A percentile compares a stretch with the other conserved stretches of the same genome.
phyloP scores from a whole-genome alignment of 2,888 invertebrate genomes.

The Luperina testacea region DNA sequence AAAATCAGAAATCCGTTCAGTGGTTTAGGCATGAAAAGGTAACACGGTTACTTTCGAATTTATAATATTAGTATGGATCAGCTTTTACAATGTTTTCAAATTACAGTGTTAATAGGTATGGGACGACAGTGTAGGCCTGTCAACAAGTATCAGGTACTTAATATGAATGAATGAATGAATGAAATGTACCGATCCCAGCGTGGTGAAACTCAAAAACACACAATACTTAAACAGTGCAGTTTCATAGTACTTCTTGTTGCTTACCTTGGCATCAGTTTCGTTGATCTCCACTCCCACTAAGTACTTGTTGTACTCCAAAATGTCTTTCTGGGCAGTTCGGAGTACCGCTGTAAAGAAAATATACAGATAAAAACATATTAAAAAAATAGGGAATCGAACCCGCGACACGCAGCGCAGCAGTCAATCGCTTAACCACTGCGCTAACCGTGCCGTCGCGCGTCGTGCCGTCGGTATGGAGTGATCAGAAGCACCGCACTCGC shows the following conservation, averaged over 20 bases:
- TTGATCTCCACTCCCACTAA: slow-evolving; percentile 86
- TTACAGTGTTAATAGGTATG: too few species aligned
- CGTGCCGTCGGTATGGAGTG: neutral
- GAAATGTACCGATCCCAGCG: too few species aligned
- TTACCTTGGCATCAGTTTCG: slow-evolving; percentile 78
- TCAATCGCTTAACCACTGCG: too few species aligned
- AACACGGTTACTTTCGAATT: too few species aligned
- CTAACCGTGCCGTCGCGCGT: too few species aligned
- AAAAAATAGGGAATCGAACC: neutral
- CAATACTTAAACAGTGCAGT: neutral
- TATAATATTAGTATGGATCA: too few species aligned
- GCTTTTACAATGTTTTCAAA: neutral
- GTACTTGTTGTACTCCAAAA: slow-evolving; percentile 84
- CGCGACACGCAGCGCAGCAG: too few species aligned
- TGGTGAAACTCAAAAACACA: neutral
- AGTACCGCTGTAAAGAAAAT: slow-evolving; percentile 82
- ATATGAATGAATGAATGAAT: too few species aligned
- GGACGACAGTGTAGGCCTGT: neutral
- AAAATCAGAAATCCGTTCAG: too few species aligned
- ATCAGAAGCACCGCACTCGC: neutral
- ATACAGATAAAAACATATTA: neutral
- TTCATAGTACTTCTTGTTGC: neutral
- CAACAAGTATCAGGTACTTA: neutral
- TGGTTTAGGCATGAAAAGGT: too few species aligned
- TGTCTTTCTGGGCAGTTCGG: slow-evolving; percentile 71